Percentiles rank a stretch among this genome's conserved stretches.
These are phyloP conservation scores for Hapalemur alaotrensis DNA, from an alignment of 2,797 vertebrate genomes.

Conservation along the genomic window DNA sequence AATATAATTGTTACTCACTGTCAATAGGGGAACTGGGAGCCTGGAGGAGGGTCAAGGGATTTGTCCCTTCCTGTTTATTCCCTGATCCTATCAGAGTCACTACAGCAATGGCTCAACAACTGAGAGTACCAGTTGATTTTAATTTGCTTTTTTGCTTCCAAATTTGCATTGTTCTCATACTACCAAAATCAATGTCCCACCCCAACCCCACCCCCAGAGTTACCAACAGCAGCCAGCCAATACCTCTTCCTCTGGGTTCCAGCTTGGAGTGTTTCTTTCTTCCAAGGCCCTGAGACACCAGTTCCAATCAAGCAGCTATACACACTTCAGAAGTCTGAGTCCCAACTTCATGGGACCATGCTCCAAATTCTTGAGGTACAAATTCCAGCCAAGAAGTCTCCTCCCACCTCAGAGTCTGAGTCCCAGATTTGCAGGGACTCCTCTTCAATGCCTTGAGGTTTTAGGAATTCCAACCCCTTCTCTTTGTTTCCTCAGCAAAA, in stretches of 20 bases:
- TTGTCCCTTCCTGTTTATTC: background rate
- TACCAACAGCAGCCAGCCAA: background rate
- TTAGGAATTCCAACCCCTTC: background rate
- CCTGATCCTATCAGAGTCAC: background rate
- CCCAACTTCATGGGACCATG: background rate
- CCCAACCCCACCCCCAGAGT: background rate
- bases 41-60: background rate
- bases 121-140: background rate
- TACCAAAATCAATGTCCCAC: background rate
- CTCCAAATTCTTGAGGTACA: too few species aligned
- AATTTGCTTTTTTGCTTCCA: background rate
- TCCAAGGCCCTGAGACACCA: background rate
- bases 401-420: background rate
- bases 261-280: background rate
- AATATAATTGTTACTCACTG: background rate
- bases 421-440: background rate
- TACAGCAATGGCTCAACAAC: background rate
- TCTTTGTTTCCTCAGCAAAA: background rate
- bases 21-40: background rate
- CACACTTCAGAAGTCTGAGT: background rate
- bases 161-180: background rate
- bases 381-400: background rate
- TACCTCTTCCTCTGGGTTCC: background rate
- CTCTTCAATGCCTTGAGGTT: background rate
- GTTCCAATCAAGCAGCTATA: background rate